A percentile compares a stretch with the other conserved stretches of the same genome.
phyloP scores from a whole-genome alignment of 1,140 invertebrate species.

The Dendrolimus punctatus region DNA sequence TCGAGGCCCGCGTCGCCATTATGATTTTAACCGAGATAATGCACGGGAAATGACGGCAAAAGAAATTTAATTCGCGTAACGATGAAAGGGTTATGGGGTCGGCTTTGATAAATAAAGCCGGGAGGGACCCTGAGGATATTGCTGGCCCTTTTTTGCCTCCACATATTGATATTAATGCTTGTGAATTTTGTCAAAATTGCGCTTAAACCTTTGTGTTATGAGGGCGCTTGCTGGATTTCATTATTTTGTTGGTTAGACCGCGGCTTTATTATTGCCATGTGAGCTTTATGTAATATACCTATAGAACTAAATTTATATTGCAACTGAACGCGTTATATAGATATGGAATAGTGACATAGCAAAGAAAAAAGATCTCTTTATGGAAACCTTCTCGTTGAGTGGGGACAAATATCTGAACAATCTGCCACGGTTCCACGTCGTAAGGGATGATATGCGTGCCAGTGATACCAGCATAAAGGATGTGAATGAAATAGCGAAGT shows the following conservation, averaged over 20 bases:
- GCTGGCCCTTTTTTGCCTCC: constrained; percentile 57
- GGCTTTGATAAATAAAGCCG: constrained; percentile 59
- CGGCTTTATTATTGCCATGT: not conserved
- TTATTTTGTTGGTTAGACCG: constrained; percentile 6
- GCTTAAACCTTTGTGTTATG: constrained; percentile 20
- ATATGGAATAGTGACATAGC: too few species aligned
- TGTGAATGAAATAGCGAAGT: too few species aligned
- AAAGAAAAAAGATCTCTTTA: too few species aligned
- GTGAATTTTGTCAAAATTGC: constrained; percentile 68
- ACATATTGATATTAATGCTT: constrained; percentile 70
- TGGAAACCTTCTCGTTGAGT: too few species aligned
- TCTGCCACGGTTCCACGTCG: too few species aligned
- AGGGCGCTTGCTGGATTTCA: constrained; percentile 11
- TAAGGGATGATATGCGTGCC: too few species aligned
- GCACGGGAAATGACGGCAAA: constrained; percentile 70
- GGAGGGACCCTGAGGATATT: constrained; percentile 55
- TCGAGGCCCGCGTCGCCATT: constrained; percentile 45
- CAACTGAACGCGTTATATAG: too few species aligned
- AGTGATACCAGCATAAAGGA: too few species aligned
- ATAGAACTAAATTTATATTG: too few species aligned
- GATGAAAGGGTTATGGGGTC: constrained; percentile 67
- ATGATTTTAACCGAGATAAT: constrained; percentile 69
- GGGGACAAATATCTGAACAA: too few species aligned
- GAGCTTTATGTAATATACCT: too few species aligned
- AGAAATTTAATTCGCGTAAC: constrained; percentile 70